Percentiles rank a stretch among this genome's conserved stretches.
Conservation (phyloP, 1,140 invertebrate species). For the Steinernema feltiae region DNA sequence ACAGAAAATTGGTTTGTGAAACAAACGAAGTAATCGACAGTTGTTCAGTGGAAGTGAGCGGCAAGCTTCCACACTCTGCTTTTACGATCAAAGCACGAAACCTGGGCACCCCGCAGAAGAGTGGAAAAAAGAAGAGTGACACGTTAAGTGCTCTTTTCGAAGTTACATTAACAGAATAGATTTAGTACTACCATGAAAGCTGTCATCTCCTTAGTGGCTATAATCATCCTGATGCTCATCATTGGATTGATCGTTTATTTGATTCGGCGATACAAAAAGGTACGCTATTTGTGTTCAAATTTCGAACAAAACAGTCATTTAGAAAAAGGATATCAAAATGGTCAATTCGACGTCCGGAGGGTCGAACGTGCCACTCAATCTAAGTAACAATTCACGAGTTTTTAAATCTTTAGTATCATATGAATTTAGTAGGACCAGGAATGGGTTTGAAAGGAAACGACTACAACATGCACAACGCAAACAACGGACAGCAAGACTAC, state of each 20-base stretch:
- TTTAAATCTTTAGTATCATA: not conserved
- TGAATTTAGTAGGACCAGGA: not conserved
- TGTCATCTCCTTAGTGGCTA: not conserved
- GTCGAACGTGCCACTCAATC: not conserved
- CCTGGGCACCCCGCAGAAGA: not conserved
- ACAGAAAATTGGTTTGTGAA: not conserved
- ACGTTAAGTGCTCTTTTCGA: no score
- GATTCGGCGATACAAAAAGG: not conserved
- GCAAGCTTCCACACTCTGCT: not conserved
- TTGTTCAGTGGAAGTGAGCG: not conserved
- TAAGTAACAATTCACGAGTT: not conserved
- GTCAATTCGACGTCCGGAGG: not conserved
- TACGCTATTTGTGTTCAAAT: not conserved
- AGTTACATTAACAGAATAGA: no score
- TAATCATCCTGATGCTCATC: not conserved
- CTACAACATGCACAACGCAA: not conserved
- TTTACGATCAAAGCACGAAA: not conserved
- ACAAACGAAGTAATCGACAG: not conserved
- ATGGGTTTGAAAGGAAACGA: not conserved
- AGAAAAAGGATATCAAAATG: not conserved
- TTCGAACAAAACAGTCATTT: not conserved
- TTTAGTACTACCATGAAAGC: not conserved
- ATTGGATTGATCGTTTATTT: not conserved
- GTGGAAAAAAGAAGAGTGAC: not conserved
- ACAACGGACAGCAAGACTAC: not conserved